Evolutionary conservation across 2,113 vertebrate genomes (phyloP).

Genomic region (Sylvietta virens): DNA sequence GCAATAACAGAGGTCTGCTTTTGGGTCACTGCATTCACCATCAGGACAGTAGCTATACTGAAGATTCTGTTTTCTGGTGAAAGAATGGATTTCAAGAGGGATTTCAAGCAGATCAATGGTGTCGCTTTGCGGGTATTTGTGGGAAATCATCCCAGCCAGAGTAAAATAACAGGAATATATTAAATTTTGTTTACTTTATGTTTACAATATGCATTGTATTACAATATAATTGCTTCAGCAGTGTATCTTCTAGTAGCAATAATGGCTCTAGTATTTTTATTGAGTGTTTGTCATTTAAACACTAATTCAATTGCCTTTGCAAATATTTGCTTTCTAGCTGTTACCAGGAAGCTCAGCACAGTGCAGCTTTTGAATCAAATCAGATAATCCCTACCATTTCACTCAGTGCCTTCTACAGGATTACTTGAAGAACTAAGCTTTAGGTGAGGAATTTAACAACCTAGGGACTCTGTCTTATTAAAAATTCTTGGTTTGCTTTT

Average conservation of each 20-base stretch:
- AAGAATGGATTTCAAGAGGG: not conserved
- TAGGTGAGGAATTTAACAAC: not conserved
- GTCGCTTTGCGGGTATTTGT: not conserved
- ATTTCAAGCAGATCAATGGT: not conserved
- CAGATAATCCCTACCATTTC: not conserved
- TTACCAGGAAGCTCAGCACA: not conserved
- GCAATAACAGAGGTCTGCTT: not conserved
- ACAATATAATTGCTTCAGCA: not conserved
- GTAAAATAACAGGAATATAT: not conserved
- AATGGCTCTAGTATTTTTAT: not conserved
- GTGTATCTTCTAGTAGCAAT: not conserved
- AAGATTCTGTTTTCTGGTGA: not conserved
- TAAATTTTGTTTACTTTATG: not conserved
- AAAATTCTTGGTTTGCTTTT: not conserved
- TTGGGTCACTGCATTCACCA: not conserved
- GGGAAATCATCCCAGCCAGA: not conserved
- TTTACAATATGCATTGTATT: not conserved
- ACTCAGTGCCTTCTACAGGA: not conserved
- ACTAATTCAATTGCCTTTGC: not conserved
- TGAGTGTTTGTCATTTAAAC: not conserved
- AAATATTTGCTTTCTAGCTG: slow-evolving; percentile 3
- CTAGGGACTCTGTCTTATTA: not conserved
- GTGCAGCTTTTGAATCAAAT: not conserved
- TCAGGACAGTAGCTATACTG: not conserved
- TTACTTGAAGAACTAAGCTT: not conserved